Evolutionary conservation across 2,797 vertebrate species (phyloP).

Genomic region (Trichosurus vulpecula): DNA sequence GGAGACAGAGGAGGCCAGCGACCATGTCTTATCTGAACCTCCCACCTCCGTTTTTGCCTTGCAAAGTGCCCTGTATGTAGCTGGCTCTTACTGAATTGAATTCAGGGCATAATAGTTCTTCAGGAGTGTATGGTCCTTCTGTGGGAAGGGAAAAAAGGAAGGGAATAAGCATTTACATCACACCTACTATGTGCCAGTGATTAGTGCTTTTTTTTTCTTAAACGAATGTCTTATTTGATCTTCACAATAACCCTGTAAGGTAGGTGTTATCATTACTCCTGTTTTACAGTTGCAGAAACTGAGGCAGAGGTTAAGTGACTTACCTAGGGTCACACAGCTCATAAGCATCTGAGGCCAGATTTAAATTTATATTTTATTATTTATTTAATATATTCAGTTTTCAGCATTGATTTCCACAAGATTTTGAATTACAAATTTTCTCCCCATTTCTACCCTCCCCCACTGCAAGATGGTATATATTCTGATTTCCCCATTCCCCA

Average conservation of each 20-base stretch:
- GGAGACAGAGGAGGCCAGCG: neutral
- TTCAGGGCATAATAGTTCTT: too few relatives aligned
- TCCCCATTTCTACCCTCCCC: too few relatives aligned
- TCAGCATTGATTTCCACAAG: too few relatives aligned
- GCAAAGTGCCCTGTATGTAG: too few relatives aligned
- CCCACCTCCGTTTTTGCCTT: too few relatives aligned
- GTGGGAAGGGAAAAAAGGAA: neutral
- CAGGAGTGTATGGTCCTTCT: neutral
- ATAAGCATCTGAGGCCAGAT: neutral
- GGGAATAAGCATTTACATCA: neutral
- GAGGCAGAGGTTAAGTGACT: neutral
- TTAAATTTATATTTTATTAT: too few relatives aligned
- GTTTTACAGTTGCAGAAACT: neutral
- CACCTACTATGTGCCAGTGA: neutral
- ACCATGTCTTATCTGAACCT: neutral
- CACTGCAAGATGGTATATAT: too few relatives aligned
- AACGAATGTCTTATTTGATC: neutral
- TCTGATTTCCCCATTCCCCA: too few relatives aligned
- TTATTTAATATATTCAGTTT: too few relatives aligned
- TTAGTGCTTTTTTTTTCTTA: too few relatives aligned
- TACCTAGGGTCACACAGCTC: neutral
- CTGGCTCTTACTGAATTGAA: too few relatives aligned
- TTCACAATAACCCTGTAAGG: neutral
- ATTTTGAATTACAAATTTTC: too few relatives aligned
- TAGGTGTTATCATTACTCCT: neutral